Percentiles rank a stretch among this genome's conserved stretches.
These are phyloP conservation scores for Cheilosia vulpina DNA, from an alignment of 2,888 invertebrate species.

Conservation along the genomic window DNA sequence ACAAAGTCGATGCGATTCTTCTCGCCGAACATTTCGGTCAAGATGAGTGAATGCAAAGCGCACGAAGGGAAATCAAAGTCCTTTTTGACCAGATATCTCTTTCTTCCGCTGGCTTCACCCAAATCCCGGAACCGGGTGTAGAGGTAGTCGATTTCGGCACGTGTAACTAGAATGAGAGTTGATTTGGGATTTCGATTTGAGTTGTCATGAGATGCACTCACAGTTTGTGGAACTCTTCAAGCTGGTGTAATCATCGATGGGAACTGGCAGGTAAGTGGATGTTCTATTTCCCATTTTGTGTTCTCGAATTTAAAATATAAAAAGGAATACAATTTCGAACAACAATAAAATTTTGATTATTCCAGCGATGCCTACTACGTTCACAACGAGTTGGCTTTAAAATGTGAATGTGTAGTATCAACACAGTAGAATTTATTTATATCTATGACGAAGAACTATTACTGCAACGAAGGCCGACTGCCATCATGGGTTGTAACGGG, in stretches of 20 bases:
- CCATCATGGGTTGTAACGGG: too few species aligned
- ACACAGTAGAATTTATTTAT: too few species aligned
- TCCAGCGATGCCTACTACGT: too few species aligned
- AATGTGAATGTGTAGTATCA: too few species aligned
- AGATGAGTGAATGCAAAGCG: constrained; percentile 26
- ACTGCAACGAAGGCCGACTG: too few species aligned
- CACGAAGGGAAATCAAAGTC: constrained; percentile 27
- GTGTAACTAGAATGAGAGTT: constrained; percentile 21
- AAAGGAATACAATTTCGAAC: too few species aligned
- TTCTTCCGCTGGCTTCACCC: constrained; percentile 11
- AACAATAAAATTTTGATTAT: too few species aligned
- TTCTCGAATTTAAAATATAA: neutral
- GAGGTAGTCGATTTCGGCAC: constrained; percentile 48
- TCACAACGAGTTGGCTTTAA: too few species aligned
- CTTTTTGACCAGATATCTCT: neutral
- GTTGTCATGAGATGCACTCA: neutral
- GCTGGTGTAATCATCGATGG: constrained; percentile 6
- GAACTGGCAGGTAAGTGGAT: constrained; percentile 18
- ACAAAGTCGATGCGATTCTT: constrained; percentile 40
- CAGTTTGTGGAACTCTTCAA: constrained; percentile 31
- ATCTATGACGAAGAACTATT: too few species aligned
- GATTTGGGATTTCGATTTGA: neutral
- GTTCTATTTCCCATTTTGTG: constrained; percentile 16
- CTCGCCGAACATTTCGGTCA: constrained; percentile 50
- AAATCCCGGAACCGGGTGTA: constrained; percentile 31